Conservation (phyloP, 2,888 invertebrate species). For the Diaperis boleti region DNA sequence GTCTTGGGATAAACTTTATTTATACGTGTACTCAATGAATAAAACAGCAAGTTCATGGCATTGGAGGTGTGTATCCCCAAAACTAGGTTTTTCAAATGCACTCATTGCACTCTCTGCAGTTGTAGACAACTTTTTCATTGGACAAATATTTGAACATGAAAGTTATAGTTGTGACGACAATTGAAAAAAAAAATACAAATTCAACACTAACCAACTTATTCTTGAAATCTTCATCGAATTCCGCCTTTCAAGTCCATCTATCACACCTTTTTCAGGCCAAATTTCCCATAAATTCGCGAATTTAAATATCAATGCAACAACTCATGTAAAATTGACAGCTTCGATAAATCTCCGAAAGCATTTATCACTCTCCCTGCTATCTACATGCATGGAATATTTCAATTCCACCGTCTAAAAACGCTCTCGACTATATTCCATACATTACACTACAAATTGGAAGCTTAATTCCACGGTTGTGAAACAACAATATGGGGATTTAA, state of each 20-base stretch:
- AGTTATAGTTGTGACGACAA: too few species aligned
- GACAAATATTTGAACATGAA: too few species aligned
- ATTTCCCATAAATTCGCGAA: conserved; percentile 25
- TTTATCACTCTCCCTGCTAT: conserved; percentile 31
- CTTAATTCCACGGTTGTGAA: conserved; percentile 5
- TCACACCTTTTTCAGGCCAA: conserved; percentile 2
- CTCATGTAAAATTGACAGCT: conserved; percentile 36
- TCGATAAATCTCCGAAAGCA: conserved; percentile 32
- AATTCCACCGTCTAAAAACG: conserved; percentile 8
- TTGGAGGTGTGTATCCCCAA: too few species aligned
- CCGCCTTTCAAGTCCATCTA: conserved; percentile 1
- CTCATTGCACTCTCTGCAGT: too few species aligned
- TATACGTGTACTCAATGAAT: too few species aligned
- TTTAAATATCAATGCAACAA: conserved; percentile 38
- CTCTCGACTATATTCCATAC: background rate
- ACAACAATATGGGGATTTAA: conserved; percentile 1
- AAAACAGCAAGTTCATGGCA: too few species aligned
- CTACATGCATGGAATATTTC: conserved; percentile 29
- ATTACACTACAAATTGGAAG: background rate
- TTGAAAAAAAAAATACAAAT: too few species aligned
- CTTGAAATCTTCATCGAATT: background rate
- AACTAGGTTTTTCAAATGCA: too few species aligned
- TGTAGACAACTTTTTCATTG: too few species aligned
- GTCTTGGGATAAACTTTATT: too few species aligned
- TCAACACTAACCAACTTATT: background rate